These are phyloP conservation scores for Polypedilum pembai DNA, from an alignment of 1,140 invertebrate genomes.

Conservation along the genomic window DNA sequence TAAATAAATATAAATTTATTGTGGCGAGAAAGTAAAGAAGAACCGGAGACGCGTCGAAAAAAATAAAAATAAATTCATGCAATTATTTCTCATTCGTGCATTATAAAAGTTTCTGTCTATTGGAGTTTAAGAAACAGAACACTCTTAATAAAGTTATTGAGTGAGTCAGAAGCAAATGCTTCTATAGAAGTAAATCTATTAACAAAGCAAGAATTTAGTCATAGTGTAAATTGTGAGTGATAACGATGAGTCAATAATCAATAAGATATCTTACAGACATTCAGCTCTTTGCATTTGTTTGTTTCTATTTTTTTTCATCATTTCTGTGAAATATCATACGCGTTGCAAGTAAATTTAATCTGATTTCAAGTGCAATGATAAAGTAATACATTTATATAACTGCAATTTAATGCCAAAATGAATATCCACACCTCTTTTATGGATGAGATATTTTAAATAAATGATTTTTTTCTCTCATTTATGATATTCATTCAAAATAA, in stretches of 20 bases:
- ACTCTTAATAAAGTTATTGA: too few relatives aligned
- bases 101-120: too few relatives aligned
- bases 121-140: too few relatives aligned
- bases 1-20: not conserved
- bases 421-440: constrained; percentile 17
- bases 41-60: constrained; percentile 8
- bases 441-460: not conserved
- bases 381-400: not conserved
- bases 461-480: not conserved
- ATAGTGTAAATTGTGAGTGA: not conserved
- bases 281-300: too few relatives aligned
- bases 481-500: not conserved
- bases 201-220: not conserved
- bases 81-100: too few relatives aligned
- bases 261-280: not conserved
- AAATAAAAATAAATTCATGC: too few relatives aligned
- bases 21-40: not conserved
- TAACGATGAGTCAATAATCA: not conserved
- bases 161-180: too few relatives aligned
- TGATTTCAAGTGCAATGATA: not conserved
- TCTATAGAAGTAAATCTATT: not conserved
- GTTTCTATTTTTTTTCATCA: too few relatives aligned
- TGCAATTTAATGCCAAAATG: not conserved
- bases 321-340: too few relatives aligned
- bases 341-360: not conserved